A percentile compares a stretch with the other conserved stretches of the same genome.
phyloP scores from a whole-genome alignment of 2,113 vertebrate species.

The Eonycteris spelaea region DNA sequence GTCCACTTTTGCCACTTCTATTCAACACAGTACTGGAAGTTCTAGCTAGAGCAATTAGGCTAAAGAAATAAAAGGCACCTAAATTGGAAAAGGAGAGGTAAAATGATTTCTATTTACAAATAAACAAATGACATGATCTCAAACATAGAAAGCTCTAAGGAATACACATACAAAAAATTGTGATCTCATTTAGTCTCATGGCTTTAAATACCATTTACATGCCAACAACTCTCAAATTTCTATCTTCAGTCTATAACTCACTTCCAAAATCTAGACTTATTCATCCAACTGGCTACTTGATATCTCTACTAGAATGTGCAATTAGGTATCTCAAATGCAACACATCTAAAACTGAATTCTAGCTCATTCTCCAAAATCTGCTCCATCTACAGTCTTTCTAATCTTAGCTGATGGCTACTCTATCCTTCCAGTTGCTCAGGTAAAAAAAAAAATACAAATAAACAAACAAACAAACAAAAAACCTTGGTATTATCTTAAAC shows the following conservation, averaged over 20 bases:
- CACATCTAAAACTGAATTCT: background rate
- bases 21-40: background rate
- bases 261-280: background rate
- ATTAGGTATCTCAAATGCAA: background rate
- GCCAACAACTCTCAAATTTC: background rate
- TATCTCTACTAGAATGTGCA: background rate
- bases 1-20: background rate
- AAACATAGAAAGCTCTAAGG: background rate
- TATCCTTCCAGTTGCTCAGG: background rate
- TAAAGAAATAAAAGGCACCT: background rate
- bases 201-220: background rate
- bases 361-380: background rate
- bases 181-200: background rate
- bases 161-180: background rate
- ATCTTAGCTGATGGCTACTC: background rate
- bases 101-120: background rate
- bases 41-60: background rate
- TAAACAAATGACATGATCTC: background rate
- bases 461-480: background rate
- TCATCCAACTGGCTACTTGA: background rate
- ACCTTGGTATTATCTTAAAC: background rate
- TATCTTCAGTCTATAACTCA: background rate
- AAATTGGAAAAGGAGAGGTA: background rate
- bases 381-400: background rate
- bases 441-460: background rate